Evolutionary conservation across 2,888 invertebrate genomes (phyloP).

Genomic region (Stratiomys singularior): DNA sequence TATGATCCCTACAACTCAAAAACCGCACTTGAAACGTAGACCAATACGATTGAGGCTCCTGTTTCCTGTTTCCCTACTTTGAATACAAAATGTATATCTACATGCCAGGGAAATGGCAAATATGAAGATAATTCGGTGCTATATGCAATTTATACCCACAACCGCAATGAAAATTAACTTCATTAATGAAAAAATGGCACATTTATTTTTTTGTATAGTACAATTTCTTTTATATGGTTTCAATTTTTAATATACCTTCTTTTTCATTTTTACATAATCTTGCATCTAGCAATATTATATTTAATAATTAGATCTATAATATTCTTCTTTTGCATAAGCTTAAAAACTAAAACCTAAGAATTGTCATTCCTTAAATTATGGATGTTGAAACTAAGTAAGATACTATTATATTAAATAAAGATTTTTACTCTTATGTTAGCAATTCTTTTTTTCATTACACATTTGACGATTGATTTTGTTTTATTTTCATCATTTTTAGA

Average conservation of each 20-base stretch:
- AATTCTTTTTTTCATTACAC: slow-evolving; percentile 22
- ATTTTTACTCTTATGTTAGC: slow-evolving; percentile 38
- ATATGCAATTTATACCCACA: too few relatives aligned
- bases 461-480: not conserved
- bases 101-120: too few relatives aligned
- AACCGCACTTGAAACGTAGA: too few relatives aligned
- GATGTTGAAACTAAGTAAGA: slow-evolving; percentile 50
- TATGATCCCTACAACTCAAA: too few relatives aligned
- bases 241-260: slow-evolving; percentile 47
- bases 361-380: slow-evolving; percentile 50
- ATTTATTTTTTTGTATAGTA: slow-evolving; percentile 54
- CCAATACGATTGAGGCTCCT: too few relatives aligned
- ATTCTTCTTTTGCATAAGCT: slow-evolving; percentile 39
- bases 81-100: too few relatives aligned
- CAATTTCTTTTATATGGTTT: slow-evolving; percentile 47
- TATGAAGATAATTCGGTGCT: too few relatives aligned
- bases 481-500: slow-evolving; percentile 13
- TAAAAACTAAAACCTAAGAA: slow-evolving; percentile 49
- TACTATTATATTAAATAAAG: slow-evolving; percentile 48
- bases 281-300: slow-evolving; percentile 50
- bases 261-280: slow-evolving; percentile 49
- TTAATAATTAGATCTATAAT: slow-evolving; percentile 48
- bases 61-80: too few relatives aligned
- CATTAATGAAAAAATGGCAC: slow-evolving; percentile 54
- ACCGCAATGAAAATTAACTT: too few relatives aligned